A percentile compares a stretch with the other conserved stretches of the same genome.
These are phyloP conservation scores for Cyclophora albipunctata DNA, from an alignment of 2,888 invertebrate genomes.

Conservation along the genomic window DNA sequence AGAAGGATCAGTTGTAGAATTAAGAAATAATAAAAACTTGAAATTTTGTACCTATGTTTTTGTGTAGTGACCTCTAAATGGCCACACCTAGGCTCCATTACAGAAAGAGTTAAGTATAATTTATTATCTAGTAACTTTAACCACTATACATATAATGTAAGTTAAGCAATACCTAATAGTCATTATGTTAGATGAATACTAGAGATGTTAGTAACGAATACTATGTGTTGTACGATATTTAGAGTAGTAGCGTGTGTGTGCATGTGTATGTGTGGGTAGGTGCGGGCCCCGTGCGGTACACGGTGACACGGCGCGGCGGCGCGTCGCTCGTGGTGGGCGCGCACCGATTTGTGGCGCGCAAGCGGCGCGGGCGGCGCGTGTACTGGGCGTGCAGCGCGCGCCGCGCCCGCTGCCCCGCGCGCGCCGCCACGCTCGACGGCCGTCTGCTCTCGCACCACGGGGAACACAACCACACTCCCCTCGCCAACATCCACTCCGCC, in stretches of 20 bases:
- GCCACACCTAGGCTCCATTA: too few species aligned
- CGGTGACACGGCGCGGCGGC: conserved; percentile 63
- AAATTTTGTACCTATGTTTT: conserved; percentile 6
- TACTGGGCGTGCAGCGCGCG: conserved; percentile 65
- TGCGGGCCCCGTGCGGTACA: conserved; percentile 37
- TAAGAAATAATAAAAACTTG: conserved; percentile 3
- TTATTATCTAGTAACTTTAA: too few species aligned
- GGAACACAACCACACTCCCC: conserved; percentile 46
- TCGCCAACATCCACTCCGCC: conserved; percentile 35
- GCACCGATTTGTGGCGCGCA: conserved; percentile 56
- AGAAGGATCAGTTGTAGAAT: too few species aligned
- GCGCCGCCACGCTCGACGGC: conserved; percentile 56
- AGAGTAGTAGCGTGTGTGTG: too few species aligned
- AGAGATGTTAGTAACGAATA: too few species aligned
- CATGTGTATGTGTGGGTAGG: too few species aligned
- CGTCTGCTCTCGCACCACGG: conserved; percentile 36
- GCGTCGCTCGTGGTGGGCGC: conserved; percentile 57
- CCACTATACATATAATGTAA: too few species aligned
- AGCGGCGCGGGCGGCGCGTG: conserved; percentile 55
- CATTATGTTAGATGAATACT: too few species aligned
- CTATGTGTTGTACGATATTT: too few species aligned
- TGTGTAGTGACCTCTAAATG: too few species aligned
- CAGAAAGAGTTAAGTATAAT: too few species aligned
- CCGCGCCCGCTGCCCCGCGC: conserved; percentile 46
- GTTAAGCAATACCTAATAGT: too few species aligned